Evolutionary conservation across 2,888 invertebrate species (phyloP).

Genomic region (Caenorhabditis sp.): DNA sequence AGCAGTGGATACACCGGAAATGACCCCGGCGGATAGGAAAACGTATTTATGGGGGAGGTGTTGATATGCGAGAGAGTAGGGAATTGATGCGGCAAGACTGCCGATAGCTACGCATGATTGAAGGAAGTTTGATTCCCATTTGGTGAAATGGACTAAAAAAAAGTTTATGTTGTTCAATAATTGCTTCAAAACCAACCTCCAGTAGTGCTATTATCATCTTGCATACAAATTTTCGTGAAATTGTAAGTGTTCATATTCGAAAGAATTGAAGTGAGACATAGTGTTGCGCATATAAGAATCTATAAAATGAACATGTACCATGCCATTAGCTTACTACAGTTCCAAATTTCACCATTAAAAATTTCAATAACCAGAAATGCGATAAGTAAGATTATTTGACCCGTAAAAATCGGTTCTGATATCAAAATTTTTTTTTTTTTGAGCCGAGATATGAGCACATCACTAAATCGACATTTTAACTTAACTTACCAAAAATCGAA

Average conservation of each 20-base stretch:
- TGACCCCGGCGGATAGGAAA: constrained; percentile 28
- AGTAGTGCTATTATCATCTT: constrained; percentile 40
- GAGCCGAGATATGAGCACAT: too few relatives aligned
- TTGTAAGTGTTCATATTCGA: constrained; percentile 54
- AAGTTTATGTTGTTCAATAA: too few relatives aligned
- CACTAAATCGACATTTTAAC: too few relatives aligned
- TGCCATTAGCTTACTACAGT: too few relatives aligned
- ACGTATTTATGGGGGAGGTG: constrained; percentile 36
- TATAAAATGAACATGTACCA: constrained; percentile 5
- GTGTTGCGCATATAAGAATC: constrained; percentile 42
- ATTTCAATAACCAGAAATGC: too few relatives aligned
- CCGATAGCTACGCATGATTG: constrained; percentile 43
- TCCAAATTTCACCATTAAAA: too few relatives aligned
- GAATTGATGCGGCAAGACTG: constrained; percentile 40
- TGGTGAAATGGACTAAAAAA: constrained; percentile 26
- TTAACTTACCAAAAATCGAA: not conserved
- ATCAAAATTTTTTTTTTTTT: too few relatives aligned
- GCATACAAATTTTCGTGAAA: constrained; percentile 54
- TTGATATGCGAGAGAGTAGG: constrained; percentile 39
- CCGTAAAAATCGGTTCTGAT: too few relatives aligned
- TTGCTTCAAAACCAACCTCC: constrained; percentile 17
- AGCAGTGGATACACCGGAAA: constrained; percentile 43
- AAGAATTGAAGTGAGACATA: constrained; percentile 44
- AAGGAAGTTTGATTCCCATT: constrained; percentile 23
- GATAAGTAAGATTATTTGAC: too few relatives aligned